Percentiles rank a stretch among this genome's conserved stretches.
These are phyloP conservation scores for Eleutherodactylus coqui DNA, from an alignment of 2,797 vertebrate species.

Conservation along the genomic window DNA sequence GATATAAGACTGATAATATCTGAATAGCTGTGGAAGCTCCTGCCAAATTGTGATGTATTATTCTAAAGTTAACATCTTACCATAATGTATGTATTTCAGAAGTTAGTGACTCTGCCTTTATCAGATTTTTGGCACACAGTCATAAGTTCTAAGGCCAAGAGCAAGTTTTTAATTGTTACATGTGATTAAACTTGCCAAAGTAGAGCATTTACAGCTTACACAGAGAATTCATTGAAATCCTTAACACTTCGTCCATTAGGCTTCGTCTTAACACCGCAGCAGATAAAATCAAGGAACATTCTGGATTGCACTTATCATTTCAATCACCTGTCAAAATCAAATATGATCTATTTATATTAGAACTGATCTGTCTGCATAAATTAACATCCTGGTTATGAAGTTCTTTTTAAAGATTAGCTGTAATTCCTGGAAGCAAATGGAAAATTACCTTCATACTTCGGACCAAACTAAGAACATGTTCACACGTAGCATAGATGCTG, in stretches of 20 bases:
- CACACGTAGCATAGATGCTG: too few relatives aligned
- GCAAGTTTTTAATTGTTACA: constrained; percentile 77
- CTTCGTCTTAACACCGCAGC: constrained; percentile 69
- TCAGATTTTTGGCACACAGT: constrained; percentile 72
- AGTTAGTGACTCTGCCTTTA: constrained; percentile 70
- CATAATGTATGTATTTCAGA: constrained; percentile 65
- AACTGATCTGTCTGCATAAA: background rate
- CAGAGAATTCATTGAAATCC: constrained; percentile 71
- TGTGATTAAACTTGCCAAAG: constrained; percentile 73
- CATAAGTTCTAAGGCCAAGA: constrained; percentile 68
- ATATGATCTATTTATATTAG: background rate
- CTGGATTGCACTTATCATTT: constrained; percentile 71
- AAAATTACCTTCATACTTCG: background rate
- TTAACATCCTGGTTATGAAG: background rate
- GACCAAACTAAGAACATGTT: too few relatives aligned
- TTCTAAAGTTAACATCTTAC: constrained; percentile 71
- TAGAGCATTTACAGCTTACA: constrained; percentile 70
- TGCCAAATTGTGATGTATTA: constrained; percentile 72
- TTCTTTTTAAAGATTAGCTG: background rate
- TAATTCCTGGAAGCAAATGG: background rate
- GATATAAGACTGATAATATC: constrained; percentile 67
- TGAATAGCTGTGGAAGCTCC: constrained; percentile 68
- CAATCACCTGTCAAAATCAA: constrained; percentile 70
- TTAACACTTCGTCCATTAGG: constrained; percentile 70
- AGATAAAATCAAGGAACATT: constrained; percentile 67